Evolutionary conservation across 2,888 invertebrate species (phyloP), one percentile per base, ranked within the genome.

Genomic region (Stratiomys singularior): DNA sequence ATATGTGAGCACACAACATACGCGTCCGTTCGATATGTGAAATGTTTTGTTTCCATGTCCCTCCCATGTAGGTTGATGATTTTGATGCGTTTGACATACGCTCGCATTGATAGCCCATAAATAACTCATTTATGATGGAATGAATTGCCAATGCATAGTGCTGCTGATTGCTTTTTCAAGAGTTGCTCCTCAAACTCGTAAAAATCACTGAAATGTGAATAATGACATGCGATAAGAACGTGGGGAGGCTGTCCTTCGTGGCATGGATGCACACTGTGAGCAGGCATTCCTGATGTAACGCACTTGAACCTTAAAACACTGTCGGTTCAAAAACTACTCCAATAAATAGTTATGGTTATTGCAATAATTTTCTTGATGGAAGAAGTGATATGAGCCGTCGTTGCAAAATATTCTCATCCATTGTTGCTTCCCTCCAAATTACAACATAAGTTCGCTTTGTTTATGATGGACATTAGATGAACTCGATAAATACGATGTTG

Each of bases 31-130:
- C 18, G 69, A 69, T 25, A 69, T 47, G 47, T 69, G 69, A 69
- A 69, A 69, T 47, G 69, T 46, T 69, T 69, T 72, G 72, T 72
- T 72, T 52, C 28, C 56, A 28, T 30, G 25, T 74, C 60, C 74
- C 74, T 74, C 74, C 74, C 58, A 56, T 72, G 25, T 25, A 58
- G 7, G 23, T 63, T 76, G 76, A 76, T 66, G 76, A 77, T 81
- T 86, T 87, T 87, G 87, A 87, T 87, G 86, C 84, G 85, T 84
- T 86, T 86, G 86, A 87, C 86, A 86, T 86, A 86, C 86, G 86
- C 84, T 86, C 85, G 82, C 86, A 87, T 87, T 86, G 86, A 86
- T 86, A 85, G 86, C 85, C 83, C 86, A 86, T 86, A 86, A 86
- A 86, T 86, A 84, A 86, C 82, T 84, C 84, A 86, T 86, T 86